phyloP scores from a whole-genome alignment of 2,797 vertebrate genomes.

The Sebastes iracundus region DNA sequence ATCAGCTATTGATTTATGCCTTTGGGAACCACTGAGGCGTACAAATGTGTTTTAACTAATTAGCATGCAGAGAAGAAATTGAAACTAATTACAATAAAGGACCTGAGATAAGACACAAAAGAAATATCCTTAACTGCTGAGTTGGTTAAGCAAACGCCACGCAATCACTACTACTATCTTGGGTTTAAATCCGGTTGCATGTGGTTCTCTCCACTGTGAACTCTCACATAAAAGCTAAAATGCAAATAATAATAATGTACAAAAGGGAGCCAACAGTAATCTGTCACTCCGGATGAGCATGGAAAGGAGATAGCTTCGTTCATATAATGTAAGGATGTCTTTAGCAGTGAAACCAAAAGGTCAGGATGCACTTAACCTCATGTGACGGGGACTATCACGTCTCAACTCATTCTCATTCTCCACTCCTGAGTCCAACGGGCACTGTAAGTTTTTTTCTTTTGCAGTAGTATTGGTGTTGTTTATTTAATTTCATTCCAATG shows the following conservation, averaged over 20 bases:
- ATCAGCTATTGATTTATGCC: slow-evolving; percentile 45
- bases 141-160: not conserved
- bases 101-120: not conserved
- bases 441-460: not conserved
- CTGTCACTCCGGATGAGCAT: slow-evolving; percentile 48
- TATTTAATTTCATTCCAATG: not conserved
- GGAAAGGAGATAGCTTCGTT: slow-evolving; percentile 28
- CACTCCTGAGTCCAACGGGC: not conserved
- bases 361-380: slow-evolving; percentile 66
- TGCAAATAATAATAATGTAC: not conserved
- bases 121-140: not conserved
- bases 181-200: not conserved
- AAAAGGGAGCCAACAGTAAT: slow-evolving; percentile 15
- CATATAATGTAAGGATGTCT: slow-evolving; percentile 40
- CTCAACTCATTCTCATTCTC: not conserved
- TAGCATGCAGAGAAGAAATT: not conserved
- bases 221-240: slow-evolving; percentile 28
- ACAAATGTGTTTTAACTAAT: slow-evolving; percentile 25
- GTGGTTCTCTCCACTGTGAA: not conserved
- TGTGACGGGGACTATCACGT: slow-evolving; percentile 52
- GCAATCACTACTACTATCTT: not conserved
- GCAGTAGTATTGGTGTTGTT: not conserved
- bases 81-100: slow-evolving; percentile 24
- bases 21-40: slow-evolving; percentile 2
- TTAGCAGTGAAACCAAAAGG: slow-evolving; percentile 59